These are phyloP conservation scores for Palloptera scutellata DNA, from an alignment of 2,888 invertebrate genomes.

Conservation along the genomic window DNA sequence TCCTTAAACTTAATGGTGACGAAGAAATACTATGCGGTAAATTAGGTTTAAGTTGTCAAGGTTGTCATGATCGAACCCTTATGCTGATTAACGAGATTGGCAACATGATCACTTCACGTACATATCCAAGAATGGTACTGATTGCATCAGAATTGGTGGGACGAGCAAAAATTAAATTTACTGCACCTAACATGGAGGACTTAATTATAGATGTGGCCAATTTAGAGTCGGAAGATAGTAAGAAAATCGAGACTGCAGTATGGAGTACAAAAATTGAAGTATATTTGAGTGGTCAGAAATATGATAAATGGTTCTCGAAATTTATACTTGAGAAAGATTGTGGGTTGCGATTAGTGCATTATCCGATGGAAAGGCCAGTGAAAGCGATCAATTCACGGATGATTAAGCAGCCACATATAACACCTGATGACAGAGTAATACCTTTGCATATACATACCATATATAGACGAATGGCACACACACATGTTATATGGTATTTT, in stretches of 20 bases:
- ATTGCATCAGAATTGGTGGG: constrained; percentile 45
- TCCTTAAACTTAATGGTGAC: constrained; percentile 39
- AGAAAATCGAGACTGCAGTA: constrained; percentile 64
- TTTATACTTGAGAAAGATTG: constrained; percentile 61
- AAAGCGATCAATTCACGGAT: constrained; percentile 48
- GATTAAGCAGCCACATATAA: constrained; percentile 49
- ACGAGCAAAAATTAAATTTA: constrained; percentile 67
- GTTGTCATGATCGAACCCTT: constrained; percentile 52
- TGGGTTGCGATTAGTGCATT: constrained; percentile 70
- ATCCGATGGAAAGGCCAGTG: constrained; percentile 65
- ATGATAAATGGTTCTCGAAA: constrained; percentile 76
- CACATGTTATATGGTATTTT: constrained; percentile 61
- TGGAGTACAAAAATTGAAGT: constrained; percentile 71
- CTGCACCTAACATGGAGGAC: constrained; percentile 67
- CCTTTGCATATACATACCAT: too few relatives aligned
- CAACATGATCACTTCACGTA: constrained; percentile 56
- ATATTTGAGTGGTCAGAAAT: constrained; percentile 77
- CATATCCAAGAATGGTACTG: constrained; percentile 56
- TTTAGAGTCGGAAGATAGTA: constrained; percentile 48
- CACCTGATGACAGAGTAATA: constrained; percentile 49
- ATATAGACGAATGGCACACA: constrained; percentile 79
- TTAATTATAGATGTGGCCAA: constrained; percentile 63
- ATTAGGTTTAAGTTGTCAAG: constrained; percentile 50
- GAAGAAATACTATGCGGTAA: constrained; percentile 50
- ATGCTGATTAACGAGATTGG: constrained; percentile 57